Base-by-base conservation (phyloP, 2,888 invertebrate species). In the Nebria salina region DNA sequence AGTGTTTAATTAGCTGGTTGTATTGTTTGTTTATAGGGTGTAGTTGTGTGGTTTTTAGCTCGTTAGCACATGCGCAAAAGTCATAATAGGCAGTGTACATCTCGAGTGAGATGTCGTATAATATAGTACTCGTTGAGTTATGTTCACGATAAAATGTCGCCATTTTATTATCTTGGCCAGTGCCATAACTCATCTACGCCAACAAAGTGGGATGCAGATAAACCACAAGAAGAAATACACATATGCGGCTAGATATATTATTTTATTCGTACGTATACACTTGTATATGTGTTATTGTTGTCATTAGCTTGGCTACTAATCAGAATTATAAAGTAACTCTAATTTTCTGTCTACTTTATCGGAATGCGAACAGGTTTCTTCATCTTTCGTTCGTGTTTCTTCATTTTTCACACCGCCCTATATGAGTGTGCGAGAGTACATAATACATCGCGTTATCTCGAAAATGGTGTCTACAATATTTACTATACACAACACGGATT, bases 161-260 rank as follows among this genome's bases (percentile, higher is more conserved):
- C 66, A 81, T 81, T 81, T 81, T 76, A 81, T 81, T 76, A 81
- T 81, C 81, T 81, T 80, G 80, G 68, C 68, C 72, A 76, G 76
- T 65, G 76, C 42, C 20, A 81, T 81, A 81, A 81, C 66, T 81
- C 81, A 81, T 81, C 81, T 76, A 72, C 43, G 76, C 64, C 72
- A 72, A 65, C 81, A 76, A 81, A 76, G 81, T 81, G 81, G 81
- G 76, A 76, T 81, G 81, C 54, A 76, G 81, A 81, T 81, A 81
- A 81, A 81, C 64, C 73, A 68, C 68, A 79, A 20, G 41, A 54
- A 70, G 25, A 70, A 34, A 20, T 15, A 20, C 75, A 75, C 64
- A 54, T n/a, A 41, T 66, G n/a, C 66, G 25, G 15, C 25, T 20
- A 66, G 15, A 66, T 66, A n/a, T 8, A 66, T 66, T 15, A 66